A percentile compares a stretch with the other conserved stretches of the same genome.
These are phyloP conservation scores for Paratilapia polleni DNA, from an alignment of 2,113 vertebrate genomes.

Conservation along the genomic window DNA sequence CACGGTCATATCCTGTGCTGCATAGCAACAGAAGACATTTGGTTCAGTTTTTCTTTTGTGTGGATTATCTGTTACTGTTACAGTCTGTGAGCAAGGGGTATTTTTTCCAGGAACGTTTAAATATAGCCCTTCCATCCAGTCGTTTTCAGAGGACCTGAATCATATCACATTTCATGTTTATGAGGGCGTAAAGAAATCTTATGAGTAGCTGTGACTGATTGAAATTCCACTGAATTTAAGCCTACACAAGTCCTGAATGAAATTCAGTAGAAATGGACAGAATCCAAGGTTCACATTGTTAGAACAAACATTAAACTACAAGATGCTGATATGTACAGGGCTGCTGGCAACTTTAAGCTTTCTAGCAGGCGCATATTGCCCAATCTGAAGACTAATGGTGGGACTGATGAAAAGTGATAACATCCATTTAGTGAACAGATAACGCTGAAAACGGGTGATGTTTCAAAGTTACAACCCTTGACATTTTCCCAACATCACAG, in stretches of 20 bases:
- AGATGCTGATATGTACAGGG: accelerated
- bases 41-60: no score
- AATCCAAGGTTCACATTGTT: background rate
- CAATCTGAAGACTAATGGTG: background rate
- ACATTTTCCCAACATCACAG: background rate
- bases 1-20: no score
- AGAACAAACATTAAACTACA: background rate
- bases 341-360: background rate
- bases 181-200: background rate
- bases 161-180: accelerated
- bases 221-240: background rate
- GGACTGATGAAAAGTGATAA: background rate
- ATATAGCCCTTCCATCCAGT: background rate
- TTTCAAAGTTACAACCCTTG: background rate
- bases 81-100: background rate
- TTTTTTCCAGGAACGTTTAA: background rate
- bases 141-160: background rate
- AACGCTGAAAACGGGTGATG: background rate
- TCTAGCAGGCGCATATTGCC: background rate
- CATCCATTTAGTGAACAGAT: background rate
- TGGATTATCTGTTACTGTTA: background rate
- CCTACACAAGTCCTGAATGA: background rate
- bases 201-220: background rate
- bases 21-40: background rate
- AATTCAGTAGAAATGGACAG: background rate